A percentile compares a stretch with the other conserved stretches of the same genome.
Conservation (phyloP, 2,113 vertebrate genomes). For the Silurus meridionalis region DNA sequence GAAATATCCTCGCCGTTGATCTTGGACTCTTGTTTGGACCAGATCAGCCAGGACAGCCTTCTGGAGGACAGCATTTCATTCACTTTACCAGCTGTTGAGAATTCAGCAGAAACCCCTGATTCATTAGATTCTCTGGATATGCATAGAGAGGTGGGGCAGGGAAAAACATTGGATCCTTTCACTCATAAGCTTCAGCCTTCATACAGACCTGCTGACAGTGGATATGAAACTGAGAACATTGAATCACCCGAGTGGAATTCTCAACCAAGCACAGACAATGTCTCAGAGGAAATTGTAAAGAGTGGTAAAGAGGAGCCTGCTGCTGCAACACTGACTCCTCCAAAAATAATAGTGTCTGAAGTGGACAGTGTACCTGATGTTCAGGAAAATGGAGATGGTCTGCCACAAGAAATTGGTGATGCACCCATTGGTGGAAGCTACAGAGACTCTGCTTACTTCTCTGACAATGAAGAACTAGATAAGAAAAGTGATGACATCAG, state of each 20-base stretch:
- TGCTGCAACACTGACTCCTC: conserved; percentile 62
- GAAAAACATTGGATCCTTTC: conserved; percentile 59
- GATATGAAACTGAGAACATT: conserved; percentile 96
- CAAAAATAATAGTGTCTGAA: conserved; percentile 85
- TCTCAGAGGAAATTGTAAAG: conserved; percentile 58
- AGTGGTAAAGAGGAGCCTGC: conserved; percentile 39
- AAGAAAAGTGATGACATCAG: conserved; percentile 79
- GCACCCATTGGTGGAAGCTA: conserved; percentile 72
- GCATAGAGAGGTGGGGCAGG: conserved; percentile 73
- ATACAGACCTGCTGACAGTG: conserved; percentile 92
- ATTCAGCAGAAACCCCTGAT: conserved; percentile 83
- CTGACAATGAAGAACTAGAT: conserved; percentile 93
- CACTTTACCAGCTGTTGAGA: conserved; percentile 72
- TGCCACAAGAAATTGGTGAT: conserved; percentile 58
- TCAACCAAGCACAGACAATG: conserved; percentile 70
- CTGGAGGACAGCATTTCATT: conserved; percentile 82
- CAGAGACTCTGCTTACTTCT: conserved; percentile 96
- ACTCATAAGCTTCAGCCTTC: conserved; percentile 84
- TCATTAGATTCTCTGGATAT: conserved; percentile 89
- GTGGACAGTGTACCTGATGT: conserved; percentile 63
- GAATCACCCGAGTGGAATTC: conserved; percentile 97
- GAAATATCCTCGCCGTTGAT: conserved; percentile 60
- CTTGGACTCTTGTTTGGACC: conserved; percentile 79
- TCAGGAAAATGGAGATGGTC: conserved; percentile 49
- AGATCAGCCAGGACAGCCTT: conserved; percentile 87